These are phyloP conservation scores for Itoplectis maculator DNA, from an alignment of 2,888 invertebrate species.

Conservation along the genomic window DNA sequence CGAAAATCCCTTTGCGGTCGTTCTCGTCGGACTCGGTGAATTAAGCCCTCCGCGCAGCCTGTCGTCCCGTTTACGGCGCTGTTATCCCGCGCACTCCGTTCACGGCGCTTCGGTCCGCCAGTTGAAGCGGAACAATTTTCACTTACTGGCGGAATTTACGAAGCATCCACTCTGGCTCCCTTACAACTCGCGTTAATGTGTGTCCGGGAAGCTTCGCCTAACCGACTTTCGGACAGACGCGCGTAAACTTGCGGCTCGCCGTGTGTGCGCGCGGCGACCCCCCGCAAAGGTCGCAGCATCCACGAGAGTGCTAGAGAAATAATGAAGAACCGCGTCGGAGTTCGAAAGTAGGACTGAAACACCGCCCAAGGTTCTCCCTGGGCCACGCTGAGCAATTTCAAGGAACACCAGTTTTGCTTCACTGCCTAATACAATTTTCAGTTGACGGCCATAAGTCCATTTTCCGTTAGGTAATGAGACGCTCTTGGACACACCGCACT, in stretches of 20 bases:
- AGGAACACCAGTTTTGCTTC: conserved; percentile 63
- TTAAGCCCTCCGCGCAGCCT: conserved; percentile 56
- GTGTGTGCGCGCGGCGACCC: not conserved
- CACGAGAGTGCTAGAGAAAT: not conserved
- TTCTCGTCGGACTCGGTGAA: conserved; percentile 64
- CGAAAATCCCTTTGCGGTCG: conserved; percentile 72
- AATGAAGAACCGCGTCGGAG: conserved; percentile 14
- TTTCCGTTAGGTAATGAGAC: conserved; percentile 66
- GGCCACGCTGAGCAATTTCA: conserved; percentile 47
- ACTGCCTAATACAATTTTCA: conserved; percentile 71
- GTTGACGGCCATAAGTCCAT: conserved; percentile 69
- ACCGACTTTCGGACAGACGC: not conserved
- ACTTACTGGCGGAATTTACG: conserved; percentile 49
- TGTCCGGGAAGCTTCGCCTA: not conserved
- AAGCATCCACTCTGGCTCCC: not conserved
- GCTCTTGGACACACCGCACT: conserved; percentile 13
- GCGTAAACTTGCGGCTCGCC: not conserved
- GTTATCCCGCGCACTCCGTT: not conserved
- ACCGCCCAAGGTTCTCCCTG: not conserved
- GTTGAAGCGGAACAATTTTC: conserved; percentile 57
- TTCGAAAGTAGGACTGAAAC: conserved; percentile 19
- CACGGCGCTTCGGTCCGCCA: conserved; percentile 34
- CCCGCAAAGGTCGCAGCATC: not conserved
- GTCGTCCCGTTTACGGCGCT: conserved; percentile 18
- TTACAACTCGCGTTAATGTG: not conserved